Evolutionary conservation across 2,797 vertebrate genomes (phyloP), one percentile per base, ranked within the genome.

Genomic region (Gallinago nigripennis): DNA sequence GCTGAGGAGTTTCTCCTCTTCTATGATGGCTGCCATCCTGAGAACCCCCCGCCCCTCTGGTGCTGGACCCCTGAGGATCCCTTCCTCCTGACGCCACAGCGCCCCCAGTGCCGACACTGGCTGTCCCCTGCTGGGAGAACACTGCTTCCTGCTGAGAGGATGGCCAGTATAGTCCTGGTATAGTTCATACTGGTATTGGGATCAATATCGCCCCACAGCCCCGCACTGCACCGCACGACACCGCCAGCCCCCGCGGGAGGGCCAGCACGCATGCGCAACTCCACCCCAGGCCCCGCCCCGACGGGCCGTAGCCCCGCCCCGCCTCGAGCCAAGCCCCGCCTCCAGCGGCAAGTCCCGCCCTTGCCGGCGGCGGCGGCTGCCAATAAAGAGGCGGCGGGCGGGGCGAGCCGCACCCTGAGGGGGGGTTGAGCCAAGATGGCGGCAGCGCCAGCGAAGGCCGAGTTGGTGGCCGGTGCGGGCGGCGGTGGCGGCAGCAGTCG

Each of bases 271-370:
- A 39, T 8, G 53, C 58, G 33, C 30, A 0, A 8, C 6, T 16
- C 21, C 1, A 1, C 10, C 18, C 2, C 8, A 7, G 23, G 0
- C 58, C 27, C 31, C 43, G 20, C 82, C 82, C 16, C 39, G 5
- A 3, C 4, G 4, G 3, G 4, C 9, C 21, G 2, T 31, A 23
- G 43, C 11, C 27, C 33, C 28, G 24, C 84, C 82, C 14, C 48
- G 13, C 6, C 1, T 1, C 0, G 8, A 1, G 1, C 0, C 5
- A n/a, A 30, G 8, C 72, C 28, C 16, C 82, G 24, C 54, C 54
- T 28, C 50, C 25, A 6, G 4, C 4, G 2, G 0, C 11, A 3
- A 23, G 28, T 8, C 48, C 39, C 60, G 35, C 77, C 68, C 12
- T 24, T 1, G 13, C 31, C 3, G 6, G 4, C 6, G 1, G 9